Conservation (phyloP, 2,888 invertebrate species). For the Drosophila greeni region DNA sequence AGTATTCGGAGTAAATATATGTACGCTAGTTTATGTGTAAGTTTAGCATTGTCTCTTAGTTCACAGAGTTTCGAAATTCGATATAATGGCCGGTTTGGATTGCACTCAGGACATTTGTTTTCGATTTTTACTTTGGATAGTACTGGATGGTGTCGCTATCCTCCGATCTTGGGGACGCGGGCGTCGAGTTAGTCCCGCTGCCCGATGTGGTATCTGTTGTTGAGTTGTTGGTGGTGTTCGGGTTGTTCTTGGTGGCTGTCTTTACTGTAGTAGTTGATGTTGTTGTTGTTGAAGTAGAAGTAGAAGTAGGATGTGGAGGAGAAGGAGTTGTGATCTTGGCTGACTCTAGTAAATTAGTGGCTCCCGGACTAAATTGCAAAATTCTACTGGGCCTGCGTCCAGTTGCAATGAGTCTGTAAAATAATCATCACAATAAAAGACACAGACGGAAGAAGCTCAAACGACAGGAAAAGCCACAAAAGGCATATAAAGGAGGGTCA, state of each 20-base stretch:
- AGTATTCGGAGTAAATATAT: slow-evolving; percentile 33
- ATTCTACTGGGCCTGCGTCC: slow-evolving; percentile 79
- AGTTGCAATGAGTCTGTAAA: slow-evolving; percentile 78
- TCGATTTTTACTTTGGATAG: slow-evolving; percentile 57
- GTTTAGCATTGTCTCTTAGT: slow-evolving; percentile 20
- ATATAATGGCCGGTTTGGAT: slow-evolving; percentile 65
- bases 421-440: slow-evolving; percentile 50
- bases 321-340: slow-evolving; percentile 42
- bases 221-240: slow-evolving; percentile 35
- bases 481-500: neutral
- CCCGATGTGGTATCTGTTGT: slow-evolving; percentile 31
- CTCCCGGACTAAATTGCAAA: slow-evolving; percentile 74
- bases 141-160: slow-evolving; percentile 59
- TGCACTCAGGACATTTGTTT: slow-evolving; percentile 31
- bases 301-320: slow-evolving; percentile 45
- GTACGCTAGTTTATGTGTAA: slow-evolving; percentile 21
- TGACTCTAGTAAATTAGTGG: slow-evolving; percentile 66
- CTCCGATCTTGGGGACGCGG: slow-evolving; percentile 69
- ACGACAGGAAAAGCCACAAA: slow-evolving; percentile 31
- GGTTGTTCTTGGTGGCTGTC: slow-evolving; percentile 44
- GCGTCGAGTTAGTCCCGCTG: slow-evolving; percentile 51
- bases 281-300: slow-evolving; percentile 32
- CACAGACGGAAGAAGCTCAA: slow-evolving; percentile 33
- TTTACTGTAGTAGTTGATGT: slow-evolving; percentile 31
- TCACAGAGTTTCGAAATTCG: slow-evolving; percentile 61